Percentiles rank a stretch among this genome's conserved stretches.
Evolutionary conservation across 2,797 vertebrate genomes (phyloP).

Genomic region (Holocentrus rufus): DNA sequence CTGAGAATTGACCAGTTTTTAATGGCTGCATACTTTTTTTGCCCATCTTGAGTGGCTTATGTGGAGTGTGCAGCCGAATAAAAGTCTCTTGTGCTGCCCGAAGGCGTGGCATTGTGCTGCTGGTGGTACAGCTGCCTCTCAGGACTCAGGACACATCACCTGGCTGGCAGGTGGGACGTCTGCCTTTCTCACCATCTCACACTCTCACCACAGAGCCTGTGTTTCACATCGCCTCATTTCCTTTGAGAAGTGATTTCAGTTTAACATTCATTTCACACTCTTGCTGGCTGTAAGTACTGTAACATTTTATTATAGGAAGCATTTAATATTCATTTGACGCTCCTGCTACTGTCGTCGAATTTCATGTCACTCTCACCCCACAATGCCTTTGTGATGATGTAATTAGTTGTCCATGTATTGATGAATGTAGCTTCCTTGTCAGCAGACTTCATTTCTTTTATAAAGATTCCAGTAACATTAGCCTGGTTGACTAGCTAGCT

Average conservation of each 20-base stretch:
- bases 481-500: too few relatives aligned
- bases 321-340: slow-evolving; percentile 2
- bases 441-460: too few relatives aligned
- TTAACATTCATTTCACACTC: not conserved
- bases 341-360: not conserved
- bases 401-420: too few relatives aligned
- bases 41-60: slow-evolving; percentile 70
- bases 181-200: not conserved
- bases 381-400: too few relatives aligned
- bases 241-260: not conserved
- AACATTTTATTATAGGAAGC: not conserved
- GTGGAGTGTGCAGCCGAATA: slow-evolving; percentile 67
- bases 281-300: not conserved
- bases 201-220: slow-evolving; percentile 19
- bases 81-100: slow-evolving; percentile 64
- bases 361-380: not conserved
- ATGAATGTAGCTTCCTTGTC: too few relatives aligned
- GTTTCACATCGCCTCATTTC: not conserved
- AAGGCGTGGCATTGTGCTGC: slow-evolving; percentile 73
- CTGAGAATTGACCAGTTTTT: slow-evolving; percentile 69
- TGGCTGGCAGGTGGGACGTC: slow-evolving; percentile 55
- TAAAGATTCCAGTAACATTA: too few relatives aligned
- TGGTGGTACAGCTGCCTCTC: slow-evolving; percentile 74
- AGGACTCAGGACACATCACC: slow-evolving; percentile 64
- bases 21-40: slow-evolving; percentile 69